These are phyloP conservation scores for Leptopilina boulardi DNA, from an alignment of 1,140 invertebrate genomes.

Conservation along the genomic window DNA sequence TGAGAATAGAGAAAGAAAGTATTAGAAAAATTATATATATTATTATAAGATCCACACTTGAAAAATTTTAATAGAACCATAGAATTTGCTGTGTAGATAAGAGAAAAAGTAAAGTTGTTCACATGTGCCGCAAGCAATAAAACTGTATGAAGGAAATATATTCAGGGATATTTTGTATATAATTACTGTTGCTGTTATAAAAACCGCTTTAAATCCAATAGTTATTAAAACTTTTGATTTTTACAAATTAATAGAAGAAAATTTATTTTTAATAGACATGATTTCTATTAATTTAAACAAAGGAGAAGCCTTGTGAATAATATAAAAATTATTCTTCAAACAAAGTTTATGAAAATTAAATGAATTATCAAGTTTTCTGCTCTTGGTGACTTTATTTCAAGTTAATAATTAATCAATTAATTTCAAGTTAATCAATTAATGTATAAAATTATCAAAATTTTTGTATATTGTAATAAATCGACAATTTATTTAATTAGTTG, in stretches of 20 bases:
- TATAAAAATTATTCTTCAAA: neutral
- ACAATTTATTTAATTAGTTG: too few species aligned
- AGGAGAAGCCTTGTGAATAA: neutral
- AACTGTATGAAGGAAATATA: constrained; percentile 40
- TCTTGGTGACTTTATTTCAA: too few species aligned
- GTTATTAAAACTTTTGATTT: neutral
- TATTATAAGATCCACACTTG: neutral
- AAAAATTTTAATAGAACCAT: neutral
- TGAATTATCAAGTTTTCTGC: too few species aligned
- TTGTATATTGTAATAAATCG: too few species aligned
- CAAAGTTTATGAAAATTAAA: too few species aligned
- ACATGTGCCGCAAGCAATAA: constrained; percentile 19
- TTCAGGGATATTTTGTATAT: constrained; percentile 72
- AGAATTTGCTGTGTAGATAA: constrained; percentile 6
- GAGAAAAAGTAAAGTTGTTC: neutral
- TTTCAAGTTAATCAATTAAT: too few species aligned
- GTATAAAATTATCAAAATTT: too few species aligned
- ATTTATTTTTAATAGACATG: neutral
- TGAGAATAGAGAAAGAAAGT: neutral
- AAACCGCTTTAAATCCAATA: constrained; percentile 40
- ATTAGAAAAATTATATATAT: neutral
- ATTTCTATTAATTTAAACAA: neutral
- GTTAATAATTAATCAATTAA: too few species aligned
- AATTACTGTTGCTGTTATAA: constrained; percentile 63
- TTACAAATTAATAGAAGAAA: neutral